Conservation (phyloP, 2,888 invertebrate genomes). For the Limnephilus auricula region DNA sequence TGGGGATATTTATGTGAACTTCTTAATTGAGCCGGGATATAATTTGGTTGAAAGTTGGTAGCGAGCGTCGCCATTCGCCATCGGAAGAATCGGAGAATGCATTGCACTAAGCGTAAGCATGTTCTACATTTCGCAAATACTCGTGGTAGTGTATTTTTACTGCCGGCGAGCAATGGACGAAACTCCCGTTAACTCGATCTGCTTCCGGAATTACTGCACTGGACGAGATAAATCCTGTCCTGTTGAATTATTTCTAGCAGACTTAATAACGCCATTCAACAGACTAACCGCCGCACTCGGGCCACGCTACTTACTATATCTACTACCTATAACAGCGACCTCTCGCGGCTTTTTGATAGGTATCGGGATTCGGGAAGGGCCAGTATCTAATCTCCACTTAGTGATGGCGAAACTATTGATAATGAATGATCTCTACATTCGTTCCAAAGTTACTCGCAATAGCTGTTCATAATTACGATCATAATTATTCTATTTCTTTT, state of each 20-base stretch:
- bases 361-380: not conserved
- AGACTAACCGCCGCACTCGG: not conserved
- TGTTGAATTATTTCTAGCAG: slow-evolving; percentile 35
- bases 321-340: not conserved
- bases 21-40: not conserved
- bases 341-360: not conserved
- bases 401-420: slow-evolving; percentile 34
- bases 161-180: slow-evolving; percentile 22
- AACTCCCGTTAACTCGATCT: slow-evolving; percentile 35
- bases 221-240: slow-evolving; percentile 49
- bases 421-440: slow-evolving; percentile 17
- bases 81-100: slow-evolving; percentile 27
- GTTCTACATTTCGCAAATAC: slow-evolving; percentile 43
- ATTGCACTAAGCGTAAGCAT: slow-evolving; percentile 33
- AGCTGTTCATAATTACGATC: not conserved
- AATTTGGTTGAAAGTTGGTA: slow-evolving; percentile 12
- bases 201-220: slow-evolving; percentile 50
- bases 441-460: not conserved
- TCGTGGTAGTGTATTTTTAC: slow-evolving; percentile 27
- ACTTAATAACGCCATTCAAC: slow-evolving; percentile 7
- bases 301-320: not conserved
- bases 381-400: not conserved
- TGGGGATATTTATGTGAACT: not conserved
- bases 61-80: not conserved
- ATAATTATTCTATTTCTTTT: too few species aligned